Evolutionary conservation across 2,797 vertebrate species (phyloP), one percentile per base, ranked within the genome.

Genomic region (Pipistrellus pygmaeus): DNA sequence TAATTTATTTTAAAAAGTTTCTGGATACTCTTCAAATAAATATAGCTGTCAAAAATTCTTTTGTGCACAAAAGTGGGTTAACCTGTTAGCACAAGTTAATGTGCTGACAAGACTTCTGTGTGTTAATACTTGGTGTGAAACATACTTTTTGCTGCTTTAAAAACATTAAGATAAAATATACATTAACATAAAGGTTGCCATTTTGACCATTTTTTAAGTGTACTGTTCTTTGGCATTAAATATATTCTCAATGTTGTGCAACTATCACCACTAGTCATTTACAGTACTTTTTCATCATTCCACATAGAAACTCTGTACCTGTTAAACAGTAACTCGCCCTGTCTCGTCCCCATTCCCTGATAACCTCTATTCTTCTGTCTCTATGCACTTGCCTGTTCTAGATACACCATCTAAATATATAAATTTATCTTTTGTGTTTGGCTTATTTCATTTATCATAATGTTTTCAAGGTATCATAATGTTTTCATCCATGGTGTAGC

Each of bases 21-120:
- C 20, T 85, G 73, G 53, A 20, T 75, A 81, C 30, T 55, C 35
- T 86, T 96, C 27, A 89, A 5, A 69, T 71, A 78, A 89, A 90
- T 51, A 90, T 51, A 86, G 38, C 64, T 90, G 14, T 86, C 64
- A 73, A 6, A 55, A 92, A 27, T 6, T 23, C 57, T 90, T 82
- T 51, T 83, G 27, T 57, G 12, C 30, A 84, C 38, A 78, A 48
- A 90, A 90, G 83, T 88, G 30, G 68, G 20, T 85, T 91, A 88
- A 53, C 25, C 11, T 87, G 15, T 88, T 80, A 84, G 73, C 66
- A 72, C 15, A 90, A 72, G 38, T 86, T 72, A 91, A 46, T 62
- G 25, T 72, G 18, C 85, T 90, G 73, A 80, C 4, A 12, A 17
- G 1, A 81, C 35, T 75, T 48, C 46, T 55, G 6, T 78, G 25